Evolutionary conservation across 2,888 invertebrate genomes (phyloP), one percentile per base, ranked within the genome.

Genomic region (Callyntrura guangdongensis): DNA sequence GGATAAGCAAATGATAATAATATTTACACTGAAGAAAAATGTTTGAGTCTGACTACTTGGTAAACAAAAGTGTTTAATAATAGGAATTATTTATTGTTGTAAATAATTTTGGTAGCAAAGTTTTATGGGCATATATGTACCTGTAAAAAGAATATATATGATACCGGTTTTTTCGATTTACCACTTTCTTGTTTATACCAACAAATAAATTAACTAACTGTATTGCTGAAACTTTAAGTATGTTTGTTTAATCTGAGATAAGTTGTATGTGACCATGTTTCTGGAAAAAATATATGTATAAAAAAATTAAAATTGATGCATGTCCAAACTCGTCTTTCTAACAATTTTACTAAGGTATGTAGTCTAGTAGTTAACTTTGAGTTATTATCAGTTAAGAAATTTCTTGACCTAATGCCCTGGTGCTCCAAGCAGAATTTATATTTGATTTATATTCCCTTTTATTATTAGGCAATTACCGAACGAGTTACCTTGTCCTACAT

Each of bases 341-440:
- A n/a, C n/a, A 56, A n/a, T n/a, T 56, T n/a, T n/a, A n/a, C n/a
- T n/a, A n/a, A n/a, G n/a, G n/a, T 56, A n/a, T n/a, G 17, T 1
- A 56, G 56, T 4, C 17, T n/a, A n/a, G 56, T n/a, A 14, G 56
- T 56, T n/a, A 14, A 56, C 5, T 56, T 56, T 56, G 12, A n/a
- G n/a, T 56, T 17, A 3, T 59, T 9, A 79, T 79, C 53, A 56
- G 79, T 79, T 56, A 79, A 77, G 20, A 36, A 47, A 14, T 56
- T 12, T 36, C 59, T 81, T 81, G 81, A 81, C 81, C 81, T 25
- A 81, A 81, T 81, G 81, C 59, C 81, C 81, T 59, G 56, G 4
- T 61, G 20, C 14, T 25, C 27, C n/a, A 59, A 17, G 17, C 59
- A 59, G 5, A 2, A 59, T 36, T 25, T 67, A 1, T 22, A 11